Conservation (phyloP, 2,797 vertebrate genomes). For the Tiaroga cobitis region DNA sequence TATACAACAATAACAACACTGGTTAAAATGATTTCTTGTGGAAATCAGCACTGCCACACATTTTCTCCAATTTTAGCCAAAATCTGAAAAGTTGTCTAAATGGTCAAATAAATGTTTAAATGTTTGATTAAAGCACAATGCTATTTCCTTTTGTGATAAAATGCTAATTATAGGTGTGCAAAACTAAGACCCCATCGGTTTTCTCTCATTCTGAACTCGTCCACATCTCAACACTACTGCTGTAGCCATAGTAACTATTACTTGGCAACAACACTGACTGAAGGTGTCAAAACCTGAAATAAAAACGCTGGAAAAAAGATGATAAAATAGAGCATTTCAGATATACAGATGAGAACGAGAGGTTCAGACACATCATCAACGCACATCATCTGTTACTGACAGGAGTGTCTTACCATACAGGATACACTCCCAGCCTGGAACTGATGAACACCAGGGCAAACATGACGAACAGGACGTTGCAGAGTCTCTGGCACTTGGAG, state of each 20-base stretch:
- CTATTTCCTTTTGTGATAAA: not conserved
- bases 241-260: conserved; percentile 81
- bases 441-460: conserved; percentile 95
- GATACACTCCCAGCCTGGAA: conserved; percentile 92
- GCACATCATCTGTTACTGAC: conserved; percentile 33
- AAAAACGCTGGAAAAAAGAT: conserved; percentile 52
- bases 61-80: not conserved
- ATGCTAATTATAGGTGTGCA: not conserved
- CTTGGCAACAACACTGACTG: conserved; percentile 76
- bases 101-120: not conserved
- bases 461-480: conserved; percentile 93
- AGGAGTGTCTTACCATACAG: conserved; percentile 88
- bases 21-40: not conserved
- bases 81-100: not conserved
- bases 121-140: not conserved
- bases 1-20: not conserved
- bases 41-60: not conserved
- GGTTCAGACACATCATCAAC: conserved; percentile 13
- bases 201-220: conserved; percentile 37
- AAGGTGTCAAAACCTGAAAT: conserved; percentile 58
- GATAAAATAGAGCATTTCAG: conserved; percentile 26
- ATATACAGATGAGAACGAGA: not conserved
- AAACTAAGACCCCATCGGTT: not conserved
- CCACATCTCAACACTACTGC: conserved; percentile 56
- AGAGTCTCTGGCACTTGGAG: conserved; percentile 96